These are phyloP conservation scores for Steinernema hermaphroditum DNA, from an alignment of 2,888 invertebrate species.

Conservation along the genomic window DNA sequence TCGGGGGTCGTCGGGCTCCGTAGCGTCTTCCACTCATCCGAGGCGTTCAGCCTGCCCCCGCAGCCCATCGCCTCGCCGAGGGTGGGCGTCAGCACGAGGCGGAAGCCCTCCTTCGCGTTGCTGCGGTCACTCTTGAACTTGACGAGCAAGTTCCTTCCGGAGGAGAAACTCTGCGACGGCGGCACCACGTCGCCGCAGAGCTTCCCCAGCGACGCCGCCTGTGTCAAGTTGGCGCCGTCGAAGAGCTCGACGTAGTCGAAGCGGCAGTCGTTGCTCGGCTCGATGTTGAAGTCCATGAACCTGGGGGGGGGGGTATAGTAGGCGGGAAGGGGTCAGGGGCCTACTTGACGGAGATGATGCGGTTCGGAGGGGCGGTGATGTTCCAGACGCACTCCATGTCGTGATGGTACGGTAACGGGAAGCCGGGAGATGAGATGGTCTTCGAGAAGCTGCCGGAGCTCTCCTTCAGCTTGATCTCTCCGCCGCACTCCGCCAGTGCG, in stretches of 20 bases:
- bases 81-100: slow-evolving; percentile 54
- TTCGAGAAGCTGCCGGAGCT: slow-evolving; percentile 13
- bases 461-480: slow-evolving; percentile 45
- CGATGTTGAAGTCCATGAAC: slow-evolving; percentile 53
- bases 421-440: slow-evolving; percentile 54
- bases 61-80: slow-evolving; percentile 56
- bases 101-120: slow-evolving; percentile 54
- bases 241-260: slow-evolving; percentile 58
- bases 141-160: slow-evolving; percentile 45
- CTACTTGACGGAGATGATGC: slow-evolving; percentile 52
- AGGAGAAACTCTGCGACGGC: slow-evolving; percentile 41
- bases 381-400: slow-evolving; percentile 63
- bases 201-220: slow-evolving; percentile 43
- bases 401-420: slow-evolving; percentile 61
- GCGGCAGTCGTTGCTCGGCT: slow-evolving; percentile 46
- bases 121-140: slow-evolving; percentile 55
- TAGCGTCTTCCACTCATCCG: slow-evolving; percentile 52
- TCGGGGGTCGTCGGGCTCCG: slow-evolving; percentile 44
- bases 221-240: slow-evolving; percentile 43
- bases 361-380: slow-evolving; percentile 53
- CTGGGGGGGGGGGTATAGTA: no score
- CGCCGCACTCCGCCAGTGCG: slow-evolving; percentile 59
- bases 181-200: slow-evolving; percentile 55
- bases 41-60: slow-evolving; percentile 59
- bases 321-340: no score